Percentiles rank a stretch among this genome's conserved stretches.
phyloP scores from a whole-genome alignment of 2,797 vertebrate species.

The Acanthis flammea region DNA sequence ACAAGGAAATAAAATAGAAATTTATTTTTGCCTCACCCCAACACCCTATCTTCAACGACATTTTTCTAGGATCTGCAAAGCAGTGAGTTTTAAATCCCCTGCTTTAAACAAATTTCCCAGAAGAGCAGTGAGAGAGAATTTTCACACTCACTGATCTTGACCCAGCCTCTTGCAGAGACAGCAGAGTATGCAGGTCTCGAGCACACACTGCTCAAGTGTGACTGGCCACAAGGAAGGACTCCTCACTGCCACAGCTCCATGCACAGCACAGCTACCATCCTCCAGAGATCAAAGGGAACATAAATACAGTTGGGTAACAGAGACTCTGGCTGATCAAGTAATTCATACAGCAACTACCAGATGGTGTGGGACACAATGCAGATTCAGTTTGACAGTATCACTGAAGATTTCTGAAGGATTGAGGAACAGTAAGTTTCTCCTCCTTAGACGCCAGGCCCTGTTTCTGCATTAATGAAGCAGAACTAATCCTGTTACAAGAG shows the following conservation, averaged over 20 bases:
- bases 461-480: not conserved
- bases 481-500: not conserved
- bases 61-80: not conserved
- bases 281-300: not conserved
- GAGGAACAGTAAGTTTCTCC: not conserved
- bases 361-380: not conserved
- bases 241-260: not conserved
- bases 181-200: fast-evolving
- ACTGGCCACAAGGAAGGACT: not conserved
- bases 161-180: not conserved
- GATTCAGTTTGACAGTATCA: not conserved
- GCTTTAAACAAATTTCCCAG: not conserved
- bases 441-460: not conserved
- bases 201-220: not conserved
- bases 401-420: not conserved
- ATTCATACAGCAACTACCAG: not conserved
- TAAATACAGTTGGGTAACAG: not conserved
- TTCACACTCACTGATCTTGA: not conserved
- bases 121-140: not conserved
- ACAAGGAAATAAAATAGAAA: not conserved
- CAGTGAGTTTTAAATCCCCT: not conserved
- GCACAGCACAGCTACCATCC: not conserved
- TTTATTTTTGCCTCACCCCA: not conserved
- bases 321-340: not conserved
- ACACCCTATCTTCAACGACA: not conserved